These are phyloP conservation scores for Drosophila baimaii DNA, from an alignment of 1,140 invertebrate species.

Conservation along the genomic window DNA sequence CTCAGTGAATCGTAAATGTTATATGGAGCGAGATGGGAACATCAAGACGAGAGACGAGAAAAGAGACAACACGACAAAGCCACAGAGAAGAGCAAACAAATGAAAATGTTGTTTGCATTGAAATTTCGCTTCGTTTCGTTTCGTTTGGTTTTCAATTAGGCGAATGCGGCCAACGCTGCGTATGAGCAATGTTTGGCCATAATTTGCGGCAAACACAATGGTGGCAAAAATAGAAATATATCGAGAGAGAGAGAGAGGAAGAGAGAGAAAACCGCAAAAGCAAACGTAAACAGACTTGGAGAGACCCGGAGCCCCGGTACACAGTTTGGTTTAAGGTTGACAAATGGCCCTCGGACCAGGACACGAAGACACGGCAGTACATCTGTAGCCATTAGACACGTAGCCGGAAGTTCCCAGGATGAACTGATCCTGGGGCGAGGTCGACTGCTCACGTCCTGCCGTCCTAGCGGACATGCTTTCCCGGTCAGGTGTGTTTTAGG, in stretches of 20 bases:
- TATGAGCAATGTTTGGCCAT: conserved; percentile 68
- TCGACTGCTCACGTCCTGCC: conserved; percentile 47
- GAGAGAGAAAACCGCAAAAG: not conserved
- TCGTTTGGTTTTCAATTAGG: conserved; percentile 72
- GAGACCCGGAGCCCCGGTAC: too few relatives aligned
- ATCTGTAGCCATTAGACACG: conserved; percentile 74
- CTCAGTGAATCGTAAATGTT: conserved; percentile 76
- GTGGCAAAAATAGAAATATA: not conserved
- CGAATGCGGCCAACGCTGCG: conserved; percentile 48
- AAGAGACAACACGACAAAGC: too few relatives aligned
- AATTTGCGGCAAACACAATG: conserved; percentile 32
- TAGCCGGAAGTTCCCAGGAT: conserved; percentile 45
- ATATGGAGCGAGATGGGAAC: conserved; percentile 62
- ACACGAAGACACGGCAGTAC: conserved; percentile 38
- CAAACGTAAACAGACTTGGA: conserved; percentile 14
- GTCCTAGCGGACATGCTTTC: conserved; percentile 49
- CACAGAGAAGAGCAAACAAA: conserved; percentile 33
- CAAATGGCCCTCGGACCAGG: conserved; percentile 52
- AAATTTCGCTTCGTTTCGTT: conserved; percentile 49
- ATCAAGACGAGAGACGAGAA: conserved; percentile 15
- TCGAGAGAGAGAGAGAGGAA: not conserved
- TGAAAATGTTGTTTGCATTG: conserved; percentile 68
- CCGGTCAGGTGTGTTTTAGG: conserved; percentile 13
- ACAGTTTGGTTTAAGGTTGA: conserved; percentile 59
- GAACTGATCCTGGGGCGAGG: conserved; percentile 14